These are phyloP conservation scores for Megathymus violae DNA, from an alignment of 1,140 invertebrate species.

Conservation along the genomic window DNA sequence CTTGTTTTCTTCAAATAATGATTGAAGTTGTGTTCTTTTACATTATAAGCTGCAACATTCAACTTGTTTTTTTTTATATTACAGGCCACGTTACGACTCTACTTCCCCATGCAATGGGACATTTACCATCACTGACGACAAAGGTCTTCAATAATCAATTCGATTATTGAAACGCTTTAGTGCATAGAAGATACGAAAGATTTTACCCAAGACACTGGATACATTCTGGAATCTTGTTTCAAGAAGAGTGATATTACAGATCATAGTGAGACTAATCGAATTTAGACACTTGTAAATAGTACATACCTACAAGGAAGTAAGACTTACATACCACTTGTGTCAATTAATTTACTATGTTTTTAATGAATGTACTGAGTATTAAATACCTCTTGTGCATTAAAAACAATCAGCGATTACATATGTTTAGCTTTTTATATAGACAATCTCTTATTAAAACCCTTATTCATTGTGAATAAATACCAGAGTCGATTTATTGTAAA, in stretches of 20 bases:
- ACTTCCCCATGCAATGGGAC: slow-evolving; percentile 63
- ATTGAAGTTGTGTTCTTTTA: too few species aligned
- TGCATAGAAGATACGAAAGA: neutral
- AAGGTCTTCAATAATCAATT: slow-evolving; percentile 55
- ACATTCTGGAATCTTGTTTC: neutral
- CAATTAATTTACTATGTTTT: slow-evolving; percentile 4
- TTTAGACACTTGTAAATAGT: too few species aligned
- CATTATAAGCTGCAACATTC: too few species aligned
- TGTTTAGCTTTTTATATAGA: neutral
- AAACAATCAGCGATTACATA: neutral
- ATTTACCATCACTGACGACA: slow-evolving; percentile 68
- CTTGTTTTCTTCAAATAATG: too few species aligned
- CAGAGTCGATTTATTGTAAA: too few species aligned
- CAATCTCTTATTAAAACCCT: too few species aligned
- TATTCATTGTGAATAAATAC: too few species aligned
- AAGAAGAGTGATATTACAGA: slow-evolving; percentile 1
- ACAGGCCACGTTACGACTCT: slow-evolving; percentile 47
- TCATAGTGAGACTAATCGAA: slow-evolving; percentile 31
- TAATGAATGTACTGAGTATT: neutral
- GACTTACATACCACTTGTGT: neutral
- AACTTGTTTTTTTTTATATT: too few species aligned
- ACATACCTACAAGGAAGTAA: slow-evolving; percentile 16
- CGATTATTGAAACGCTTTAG: too few species aligned
- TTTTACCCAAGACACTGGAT: neutral
- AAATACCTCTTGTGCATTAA: neutral